These are phyloP conservation scores for Rutilus rutilus DNA, from an alignment of 2,113 vertebrate species.

Conservation along the genomic window DNA sequence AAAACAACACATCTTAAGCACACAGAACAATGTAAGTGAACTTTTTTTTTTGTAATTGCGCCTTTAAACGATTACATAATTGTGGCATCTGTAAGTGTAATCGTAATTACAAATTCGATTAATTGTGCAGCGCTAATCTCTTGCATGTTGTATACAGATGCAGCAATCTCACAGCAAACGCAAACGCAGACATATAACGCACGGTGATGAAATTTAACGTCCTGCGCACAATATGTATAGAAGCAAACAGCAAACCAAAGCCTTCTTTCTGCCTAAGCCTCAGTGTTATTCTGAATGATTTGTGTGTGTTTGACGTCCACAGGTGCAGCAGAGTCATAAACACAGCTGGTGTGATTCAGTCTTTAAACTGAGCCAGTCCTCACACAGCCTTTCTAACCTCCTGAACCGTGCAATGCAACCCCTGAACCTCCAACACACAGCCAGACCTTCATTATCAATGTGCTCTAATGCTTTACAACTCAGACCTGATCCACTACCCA, in stretches of 20 bases:
- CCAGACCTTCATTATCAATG: conserved; percentile 27
- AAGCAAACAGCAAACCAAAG: neutral
- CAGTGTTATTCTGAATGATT: neutral
- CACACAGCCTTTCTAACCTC: conserved; percentile 42
- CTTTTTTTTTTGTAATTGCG: too few relatives aligned
- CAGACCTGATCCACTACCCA: neutral
- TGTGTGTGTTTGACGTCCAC: conserved; percentile 65
- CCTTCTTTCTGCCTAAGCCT: neutral
- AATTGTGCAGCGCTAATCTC: neutral
- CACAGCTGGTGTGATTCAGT: conserved; percentile 75
- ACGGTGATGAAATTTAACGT: neutral
- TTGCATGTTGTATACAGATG: too few relatives aligned
- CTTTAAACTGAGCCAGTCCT: conserved; percentile 54
- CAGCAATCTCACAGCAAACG: too few relatives aligned
- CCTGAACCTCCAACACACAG: neutral
- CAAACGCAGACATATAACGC: too few relatives aligned
- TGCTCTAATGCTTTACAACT: neutral
- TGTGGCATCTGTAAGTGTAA: too few relatives aligned
- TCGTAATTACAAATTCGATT: too few relatives aligned
- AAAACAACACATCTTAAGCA: too few relatives aligned
- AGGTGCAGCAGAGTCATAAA: conserved; percentile 77
- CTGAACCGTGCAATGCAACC: conserved; percentile 12
- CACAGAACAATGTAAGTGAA: too few relatives aligned
- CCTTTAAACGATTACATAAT: too few relatives aligned
- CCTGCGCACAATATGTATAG: neutral